Evolutionary conservation across 2,797 vertebrate species (phyloP).

Genomic region (Mus caroli): DNA sequence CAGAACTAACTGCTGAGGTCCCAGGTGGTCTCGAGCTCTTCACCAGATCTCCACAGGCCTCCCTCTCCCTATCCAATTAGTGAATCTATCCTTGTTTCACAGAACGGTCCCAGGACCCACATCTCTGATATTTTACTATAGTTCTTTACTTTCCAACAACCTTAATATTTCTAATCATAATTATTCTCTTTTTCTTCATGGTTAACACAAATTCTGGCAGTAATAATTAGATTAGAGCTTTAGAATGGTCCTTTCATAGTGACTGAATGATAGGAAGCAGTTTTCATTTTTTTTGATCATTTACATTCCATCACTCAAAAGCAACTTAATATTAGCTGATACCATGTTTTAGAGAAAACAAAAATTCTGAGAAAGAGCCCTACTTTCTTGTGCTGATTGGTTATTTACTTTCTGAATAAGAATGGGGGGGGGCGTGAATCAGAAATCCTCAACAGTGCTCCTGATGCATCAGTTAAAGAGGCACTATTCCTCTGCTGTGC

Average conservation of each 20-base stretch:
- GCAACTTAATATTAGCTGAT: slow-evolving; percentile 46
- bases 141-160: slow-evolving; percentile 32
- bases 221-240: slow-evolving; percentile 46
- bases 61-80: slow-evolving; percentile 34
- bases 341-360: slow-evolving; percentile 7
- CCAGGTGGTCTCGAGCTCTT: neutral
- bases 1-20: neutral
- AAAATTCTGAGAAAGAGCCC: neutral
- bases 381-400: neutral
- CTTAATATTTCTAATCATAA: neutral
- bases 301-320: slow-evolving; percentile 1
- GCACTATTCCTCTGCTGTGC: neutral
- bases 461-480: neutral
- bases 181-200: slow-evolving; percentile 27
- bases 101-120: neutral
- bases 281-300: slow-evolving; percentile 44
- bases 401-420: neutral
- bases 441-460: neutral
- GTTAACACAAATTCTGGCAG: neutral
- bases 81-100: neutral
- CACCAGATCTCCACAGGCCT: neutral
- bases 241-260: neutral
- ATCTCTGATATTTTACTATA: neutral
- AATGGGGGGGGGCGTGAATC: slow-evolving; percentile 4
- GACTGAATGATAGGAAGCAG: neutral